Conservation (phyloP, 2,113 vertebrate species). For the Eptesicus fuscus region DNA sequence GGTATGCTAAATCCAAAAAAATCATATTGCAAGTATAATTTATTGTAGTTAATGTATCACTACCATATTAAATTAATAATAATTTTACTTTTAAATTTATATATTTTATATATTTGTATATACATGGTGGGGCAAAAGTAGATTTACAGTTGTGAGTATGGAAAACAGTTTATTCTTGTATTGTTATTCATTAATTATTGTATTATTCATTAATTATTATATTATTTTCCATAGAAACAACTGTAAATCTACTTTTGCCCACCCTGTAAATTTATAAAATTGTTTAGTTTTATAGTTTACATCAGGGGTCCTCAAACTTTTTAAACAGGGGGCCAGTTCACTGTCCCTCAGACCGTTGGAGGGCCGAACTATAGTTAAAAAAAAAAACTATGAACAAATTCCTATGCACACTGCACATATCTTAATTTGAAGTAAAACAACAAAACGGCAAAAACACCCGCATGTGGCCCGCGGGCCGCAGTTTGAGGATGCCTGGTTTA, state of each 20-base stretch:
- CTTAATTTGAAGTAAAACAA: too few species aligned
- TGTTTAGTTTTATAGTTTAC: not conserved
- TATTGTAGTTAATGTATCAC: not conserved
- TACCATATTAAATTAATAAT: not conserved
- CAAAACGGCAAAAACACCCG: too few species aligned
- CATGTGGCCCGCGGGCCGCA: too few species aligned
- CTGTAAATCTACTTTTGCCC: not conserved
- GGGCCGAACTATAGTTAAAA: too few species aligned
- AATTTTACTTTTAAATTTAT: not conserved
- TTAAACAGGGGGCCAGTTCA: too few species aligned
- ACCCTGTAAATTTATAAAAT: not conserved
- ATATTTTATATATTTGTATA: not conserved
- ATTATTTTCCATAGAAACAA: not conserved
- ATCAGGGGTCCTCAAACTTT: too few species aligned
- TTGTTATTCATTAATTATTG: too few species aligned
- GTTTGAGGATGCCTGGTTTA: too few species aligned
- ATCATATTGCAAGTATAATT: not conserved
- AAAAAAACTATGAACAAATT: too few species aligned
- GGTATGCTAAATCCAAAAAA: not conserved
- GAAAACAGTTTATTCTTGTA: not conserved
- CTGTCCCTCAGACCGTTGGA: too few species aligned
- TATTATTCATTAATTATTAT: too few species aligned
- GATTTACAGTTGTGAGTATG: not conserved
- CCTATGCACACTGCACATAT: too few species aligned
- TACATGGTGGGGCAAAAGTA: not conserved